Conservation (phyloP, 2,113 vertebrate genomes). For the Neotragus pygmaeus region DNA sequence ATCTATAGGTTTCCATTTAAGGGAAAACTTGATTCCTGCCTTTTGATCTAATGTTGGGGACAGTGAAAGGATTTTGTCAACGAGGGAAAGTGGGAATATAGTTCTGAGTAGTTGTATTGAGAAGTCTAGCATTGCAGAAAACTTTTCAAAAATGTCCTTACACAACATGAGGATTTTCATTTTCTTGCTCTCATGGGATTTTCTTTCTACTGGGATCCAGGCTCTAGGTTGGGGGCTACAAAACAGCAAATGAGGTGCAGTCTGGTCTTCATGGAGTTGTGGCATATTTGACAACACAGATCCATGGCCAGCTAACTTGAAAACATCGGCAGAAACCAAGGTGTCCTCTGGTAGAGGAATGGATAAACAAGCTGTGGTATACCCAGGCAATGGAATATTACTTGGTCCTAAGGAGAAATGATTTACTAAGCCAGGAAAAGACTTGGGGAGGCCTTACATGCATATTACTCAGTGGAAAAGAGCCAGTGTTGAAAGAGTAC, state of each 20-base stretch:
- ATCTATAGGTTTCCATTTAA: not conserved
- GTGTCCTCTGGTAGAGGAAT: not conserved
- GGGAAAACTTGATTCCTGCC: not conserved
- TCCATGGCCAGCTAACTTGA: not conserved
- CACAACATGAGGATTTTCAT: not conserved
- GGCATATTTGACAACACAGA: not conserved
- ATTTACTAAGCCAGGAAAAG: not conserved
- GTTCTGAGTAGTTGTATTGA: not conserved
- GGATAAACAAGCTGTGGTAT: not conserved
- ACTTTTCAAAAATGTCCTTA: not conserved
- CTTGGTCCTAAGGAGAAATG: not conserved
- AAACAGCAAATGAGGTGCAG: not conserved
- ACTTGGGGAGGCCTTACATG: not conserved
- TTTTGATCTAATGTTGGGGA: not conserved
- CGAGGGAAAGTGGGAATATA: not conserved
- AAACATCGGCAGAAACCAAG: not conserved
- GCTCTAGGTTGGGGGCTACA: not conserved
- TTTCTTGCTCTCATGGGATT: not conserved
- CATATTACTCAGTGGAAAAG: not conserved
- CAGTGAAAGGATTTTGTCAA: not conserved
- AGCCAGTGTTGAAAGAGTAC: not conserved
- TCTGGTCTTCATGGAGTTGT: not conserved
- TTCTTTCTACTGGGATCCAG: not conserved
- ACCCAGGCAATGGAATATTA: not conserved
- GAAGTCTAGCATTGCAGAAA: not conserved